Evolutionary conservation across 1,140 invertebrate species (phyloP), one percentile per base, ranked within the genome.

Genomic region (Penaeus chinensis): DNA sequence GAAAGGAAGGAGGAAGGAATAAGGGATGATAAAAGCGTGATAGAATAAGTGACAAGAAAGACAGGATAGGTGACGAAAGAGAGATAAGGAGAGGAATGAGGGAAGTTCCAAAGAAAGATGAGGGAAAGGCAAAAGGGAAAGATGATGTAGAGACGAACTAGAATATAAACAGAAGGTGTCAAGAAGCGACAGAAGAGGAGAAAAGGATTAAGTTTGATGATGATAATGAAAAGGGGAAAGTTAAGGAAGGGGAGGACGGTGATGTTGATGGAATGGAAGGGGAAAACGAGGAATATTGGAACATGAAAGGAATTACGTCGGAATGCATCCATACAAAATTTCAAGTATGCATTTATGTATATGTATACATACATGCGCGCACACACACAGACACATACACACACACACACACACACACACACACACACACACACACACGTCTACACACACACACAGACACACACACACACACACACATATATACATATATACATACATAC

Each of bases 41-140:
- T 24, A 24, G 18, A 24, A 24, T 18, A 24, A 32, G 7, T 32
- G 71, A 27, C 24, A 37, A 76, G 71, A 76, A 37, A 32, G 71
- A 32, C 18, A 76, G 27, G 24, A 22, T 7, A 37, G 42, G 80
- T 32, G 80, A 82, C 60, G 80, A 82, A 66, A 71, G 82, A 83
- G 65, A 83, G 62, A 69, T 20, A 66, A 66, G 71, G 65, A 71
- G 63, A 71, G 27, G 54, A n/a, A 69, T 63, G 47, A 66, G 47
- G 37, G 71, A 32, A 83, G n/a, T 71, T 63, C 42, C 37, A 66
- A 66, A 83, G 63, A 47, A 60, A 47, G 82, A 42, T 13, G 54
- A 65, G 80, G 22, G 80, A 82, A 13, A 61, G n/a, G 22, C 10
- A 60, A 60, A 78, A 27, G 18, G 27, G 42, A 27, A 27, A 22